Evolutionary conservation across 2,113 vertebrate genomes (phyloP).

Genomic region (Channa maculata): DNA sequence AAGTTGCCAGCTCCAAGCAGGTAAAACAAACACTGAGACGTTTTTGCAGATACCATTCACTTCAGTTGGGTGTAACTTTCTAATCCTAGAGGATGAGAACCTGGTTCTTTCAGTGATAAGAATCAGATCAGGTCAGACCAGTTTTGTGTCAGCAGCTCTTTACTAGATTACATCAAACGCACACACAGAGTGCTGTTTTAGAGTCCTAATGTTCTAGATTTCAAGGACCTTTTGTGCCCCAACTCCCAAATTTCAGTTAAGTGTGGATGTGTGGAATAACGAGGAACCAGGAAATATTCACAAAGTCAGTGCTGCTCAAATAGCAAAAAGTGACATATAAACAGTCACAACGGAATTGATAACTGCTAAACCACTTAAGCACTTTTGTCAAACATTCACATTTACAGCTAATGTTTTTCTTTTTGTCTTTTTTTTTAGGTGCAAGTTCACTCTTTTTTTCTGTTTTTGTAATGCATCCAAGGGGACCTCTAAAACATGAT

Average conservation of each 20-base stretch:
- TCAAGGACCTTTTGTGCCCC: neutral
- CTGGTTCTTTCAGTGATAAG: conserved; percentile 26
- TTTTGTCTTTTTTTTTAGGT: neutral
- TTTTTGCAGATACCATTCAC: conserved; percentile 14
- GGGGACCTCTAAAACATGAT: conserved; percentile 29
- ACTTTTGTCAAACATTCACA: conserved; percentile 54
- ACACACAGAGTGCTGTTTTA: conserved; percentile 1
- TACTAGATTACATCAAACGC: conserved; percentile 18
- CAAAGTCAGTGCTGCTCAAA: conserved; percentile 15
- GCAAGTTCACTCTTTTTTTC: neutral
- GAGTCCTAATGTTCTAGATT: conserved; percentile 38
- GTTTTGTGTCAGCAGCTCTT: conserved; percentile 54
- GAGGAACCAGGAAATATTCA: conserved; percentile 1
- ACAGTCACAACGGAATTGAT: conserved; percentile 22
- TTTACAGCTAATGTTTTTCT: conserved; percentile 1
- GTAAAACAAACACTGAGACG: conserved; percentile 28
- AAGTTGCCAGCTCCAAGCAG: conserved; percentile 3
- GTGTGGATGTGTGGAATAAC: conserved; percentile 6
- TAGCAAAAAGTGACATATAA: conserved; percentile 1
- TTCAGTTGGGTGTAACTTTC: conserved; percentile 2
- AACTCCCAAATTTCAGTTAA: conserved; percentile 32
- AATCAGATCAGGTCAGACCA: conserved; percentile 63
- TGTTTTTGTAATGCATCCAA: conserved; percentile 20
- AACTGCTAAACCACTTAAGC: conserved; percentile 47
- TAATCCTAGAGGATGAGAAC: conserved; percentile 40